Evolutionary conservation across 2,888 invertebrate genomes (phyloP), one percentile per base, ranked within the genome.

Genomic region (Coleophora flavipennella): DNA sequence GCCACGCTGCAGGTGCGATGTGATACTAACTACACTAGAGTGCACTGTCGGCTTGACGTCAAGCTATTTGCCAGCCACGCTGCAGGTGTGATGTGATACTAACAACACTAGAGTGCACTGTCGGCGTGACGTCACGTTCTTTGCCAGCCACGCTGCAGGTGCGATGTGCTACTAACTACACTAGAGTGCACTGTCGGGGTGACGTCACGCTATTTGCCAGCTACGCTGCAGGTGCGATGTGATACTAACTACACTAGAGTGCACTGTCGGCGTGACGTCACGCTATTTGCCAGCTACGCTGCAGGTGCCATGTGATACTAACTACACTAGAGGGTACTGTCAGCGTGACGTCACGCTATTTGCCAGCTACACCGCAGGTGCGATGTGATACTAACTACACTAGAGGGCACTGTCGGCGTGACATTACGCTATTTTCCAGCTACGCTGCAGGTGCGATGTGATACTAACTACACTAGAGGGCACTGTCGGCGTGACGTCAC

Each of bases 201-300:
- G 39, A 33, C 44, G 89, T 90, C 85, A 77, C 74, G 88, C 76
- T 70, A 89, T 89, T 71, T 93, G 90, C 65, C 94, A 88, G 86
- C 91, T 91, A 83, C 91, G 92, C 89, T 78, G 69, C 93, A 93
- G 91, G 93, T 94, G 86, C 93, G 94, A 29, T n/a, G 29, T 29
- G 29, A 29, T 29, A 29, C 2, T 29, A 29, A 29, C 8, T 10
- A 6, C 20, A 20, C 6, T 6, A 20, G 20, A 20, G 20, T 20
- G 20, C 3, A 4, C 3, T 20, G 20, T 3, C 20, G 20, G 20
- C 20, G 20, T 20, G 20, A 20, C 20, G 20, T 20, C 3, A 20
- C 6, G 20, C 6, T 6, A n/a, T n/a, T n/a, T n/a, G n/a, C n/a
- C n/a, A n/a, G n/a, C n/a, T n/a, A n/a, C n/a, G n/a, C n/a, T n/a